Conservation (phyloP, 1,140 invertebrate species). For the Pogonognathellus flavescens region DNA sequence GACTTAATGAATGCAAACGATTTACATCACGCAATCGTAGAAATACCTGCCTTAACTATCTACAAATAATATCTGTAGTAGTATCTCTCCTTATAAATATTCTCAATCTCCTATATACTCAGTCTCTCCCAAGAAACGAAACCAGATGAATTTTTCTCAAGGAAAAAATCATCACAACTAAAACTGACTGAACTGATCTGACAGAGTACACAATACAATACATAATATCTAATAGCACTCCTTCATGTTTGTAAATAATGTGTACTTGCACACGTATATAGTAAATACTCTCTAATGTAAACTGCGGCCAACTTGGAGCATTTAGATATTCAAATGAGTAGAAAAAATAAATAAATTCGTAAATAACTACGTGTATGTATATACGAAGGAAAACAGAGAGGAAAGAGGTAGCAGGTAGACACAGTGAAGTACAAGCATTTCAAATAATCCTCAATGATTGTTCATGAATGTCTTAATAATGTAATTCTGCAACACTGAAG, state of each 20-base stretch:
- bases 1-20: conserved; percentile 67
- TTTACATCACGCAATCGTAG: conserved; percentile 66
- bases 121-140: not conserved
- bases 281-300: too few relatives aligned
- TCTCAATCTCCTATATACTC: conserved; percentile 10
- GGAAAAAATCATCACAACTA: conserved; percentile 5
- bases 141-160: conserved; percentile 42
- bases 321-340: conserved; percentile 9
- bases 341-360: not conserved
- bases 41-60: conserved; percentile 31
- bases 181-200: conserved; percentile 31
- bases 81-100: conserved; percentile 2
- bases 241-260: not conserved
- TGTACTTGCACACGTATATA: too few relatives aligned
- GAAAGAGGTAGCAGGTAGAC: too few relatives aligned
- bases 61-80: conserved; percentile 13
- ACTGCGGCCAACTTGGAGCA: not conserved
- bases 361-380: too few relatives aligned
- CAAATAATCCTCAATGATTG: too few relatives aligned
- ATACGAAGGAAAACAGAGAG: too few relatives aligned
- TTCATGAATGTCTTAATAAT: conserved; percentile 40
- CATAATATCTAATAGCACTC: not conserved
- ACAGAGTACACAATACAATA: not conserved
- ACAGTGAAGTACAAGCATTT: too few relatives aligned
- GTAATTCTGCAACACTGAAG: not conserved